Evolutionary conservation across 2,888 invertebrate species (phyloP).

Genomic region (Stenodera caucasica): DNA sequence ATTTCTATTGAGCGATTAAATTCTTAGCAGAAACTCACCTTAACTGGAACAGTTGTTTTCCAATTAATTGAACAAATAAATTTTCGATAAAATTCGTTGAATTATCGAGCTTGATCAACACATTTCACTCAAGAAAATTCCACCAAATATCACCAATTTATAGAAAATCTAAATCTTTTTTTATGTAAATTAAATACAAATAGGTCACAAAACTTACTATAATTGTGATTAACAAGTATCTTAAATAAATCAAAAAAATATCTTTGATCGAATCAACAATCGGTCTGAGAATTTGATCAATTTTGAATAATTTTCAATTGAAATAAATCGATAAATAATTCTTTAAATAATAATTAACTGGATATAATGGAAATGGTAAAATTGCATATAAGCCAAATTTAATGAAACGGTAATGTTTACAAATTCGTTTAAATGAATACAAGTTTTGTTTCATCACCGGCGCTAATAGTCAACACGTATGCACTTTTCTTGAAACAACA

Average conservation of each 20-base stretch:
- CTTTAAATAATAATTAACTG: conserved; percentile 32
- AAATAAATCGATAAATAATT: conserved; percentile 14
- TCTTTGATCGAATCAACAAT: conserved; percentile 20
- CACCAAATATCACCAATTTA: conserved; percentile 15
- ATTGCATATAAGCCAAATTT: conserved; percentile 38
- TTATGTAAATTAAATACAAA: conserved; percentile 32
- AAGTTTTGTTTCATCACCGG: conserved; percentile 19
- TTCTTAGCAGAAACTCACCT: conserved; percentile 26
- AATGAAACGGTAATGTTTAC: conserved; percentile 21
- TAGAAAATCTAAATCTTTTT: conserved; percentile 18
- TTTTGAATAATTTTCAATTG: conserved; percentile 5
- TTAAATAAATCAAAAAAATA: conserved; percentile 32
- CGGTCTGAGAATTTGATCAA: conserved; percentile 1
- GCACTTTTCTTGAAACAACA: background rate
- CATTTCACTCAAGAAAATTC: conserved; percentile 38
- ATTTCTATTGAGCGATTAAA: background rate
- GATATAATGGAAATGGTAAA: conserved; percentile 33
- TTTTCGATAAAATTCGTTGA: too few species aligned
- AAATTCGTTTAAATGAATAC: conserved; percentile 17
- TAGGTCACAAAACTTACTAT: conserved; percentile 30
- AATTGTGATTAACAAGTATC: conserved; percentile 30
- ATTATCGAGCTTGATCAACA: conserved; percentile 31
- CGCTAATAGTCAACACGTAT: background rate
- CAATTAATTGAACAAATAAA: conserved; percentile 11
- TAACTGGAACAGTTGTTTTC: conserved; percentile 38